Base-by-base conservation (phyloP, 2,888 invertebrate species). In the Sabatieria punctata region DNA sequence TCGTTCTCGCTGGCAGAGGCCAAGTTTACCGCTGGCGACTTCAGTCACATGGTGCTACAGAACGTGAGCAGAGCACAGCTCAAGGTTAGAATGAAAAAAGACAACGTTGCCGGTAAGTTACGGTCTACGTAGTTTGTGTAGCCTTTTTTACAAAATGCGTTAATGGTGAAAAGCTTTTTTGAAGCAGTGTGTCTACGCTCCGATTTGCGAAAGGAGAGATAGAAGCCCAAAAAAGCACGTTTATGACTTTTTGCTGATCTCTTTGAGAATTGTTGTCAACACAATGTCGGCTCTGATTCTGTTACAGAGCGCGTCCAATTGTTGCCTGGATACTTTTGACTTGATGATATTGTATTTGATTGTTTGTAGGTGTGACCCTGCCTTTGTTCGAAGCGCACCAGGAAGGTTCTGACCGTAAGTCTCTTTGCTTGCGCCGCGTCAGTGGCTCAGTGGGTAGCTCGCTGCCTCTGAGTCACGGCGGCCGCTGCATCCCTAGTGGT, bases 41-140 rank as follows among this genome's bases (percentile, higher is more conserved):
- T 97, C 68, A 93, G 91, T 68, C 93, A 95, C 69, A 85, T 88
- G 52, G 93, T 97, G 22, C 72, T 97, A 44, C 95, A 97, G 68
- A 95, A 95, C 65, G 95, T 97, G 15, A 89, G 85, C 45, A 93
- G 91, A 68, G 93, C 97, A 46, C 93, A 95, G 69, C 85, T 93
- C 55, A 95, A 95, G 74, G 86, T 76, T 44, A 61, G 68, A 48
- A 60, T 56, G 60, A 89, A 88, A 73, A 95, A 88, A 70, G 97
- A 97, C 68, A 97, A 97, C 73, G 95, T 97, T 51, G 97, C 95
- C 63, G 95, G 84, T 79, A 66, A 52, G 26, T 30, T 24, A 22
- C 13, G 13, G 27, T 56, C 45, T 45, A 37, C 39, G 4, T 47
- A 35, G 13, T 27, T 21, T 6, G 36, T 23, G 18, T 6, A 13